A percentile compares a stretch with the other conserved stretches of the same genome.
phyloP scores from a whole-genome alignment of 2,797 vertebrate species.

The Darevskia mixta region DNA sequence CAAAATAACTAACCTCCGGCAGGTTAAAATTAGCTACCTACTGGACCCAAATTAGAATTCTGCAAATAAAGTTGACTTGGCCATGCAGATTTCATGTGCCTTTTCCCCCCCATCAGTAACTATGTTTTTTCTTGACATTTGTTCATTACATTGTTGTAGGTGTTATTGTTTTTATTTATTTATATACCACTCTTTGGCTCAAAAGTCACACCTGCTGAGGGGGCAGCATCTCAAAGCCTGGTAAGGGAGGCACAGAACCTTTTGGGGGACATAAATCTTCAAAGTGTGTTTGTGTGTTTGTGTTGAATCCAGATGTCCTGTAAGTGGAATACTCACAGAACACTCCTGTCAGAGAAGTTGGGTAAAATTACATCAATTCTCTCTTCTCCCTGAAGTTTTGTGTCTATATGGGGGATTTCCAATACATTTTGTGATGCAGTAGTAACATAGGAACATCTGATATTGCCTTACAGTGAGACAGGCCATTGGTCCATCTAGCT shows the following conservation, averaged over 20 bases:
- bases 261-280: too few species aligned
- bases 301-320: background rate
- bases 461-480: too few species aligned
- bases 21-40: constrained; percentile 1
- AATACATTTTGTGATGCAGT: too few species aligned
- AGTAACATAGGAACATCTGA: too few species aligned
- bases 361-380: background rate
- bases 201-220: background rate
- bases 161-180: background rate
- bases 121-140: background rate
- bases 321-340: background rate
- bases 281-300: too few species aligned
- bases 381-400: background rate
- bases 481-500: too few species aligned
- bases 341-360: background rate
- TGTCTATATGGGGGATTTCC: too few species aligned
- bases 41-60: constrained; percentile 12
- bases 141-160: background rate
- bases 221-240: too few species aligned
- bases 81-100: background rate
- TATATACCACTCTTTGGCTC: background rate
- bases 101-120: background rate
- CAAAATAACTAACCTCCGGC: constrained; percentile 37
- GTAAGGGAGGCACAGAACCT: too few species aligned
- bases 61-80: background rate